These are phyloP conservation scores for Iselma pallidipennis DNA, from an alignment of 2,888 invertebrate genomes.

Conservation along the genomic window DNA sequence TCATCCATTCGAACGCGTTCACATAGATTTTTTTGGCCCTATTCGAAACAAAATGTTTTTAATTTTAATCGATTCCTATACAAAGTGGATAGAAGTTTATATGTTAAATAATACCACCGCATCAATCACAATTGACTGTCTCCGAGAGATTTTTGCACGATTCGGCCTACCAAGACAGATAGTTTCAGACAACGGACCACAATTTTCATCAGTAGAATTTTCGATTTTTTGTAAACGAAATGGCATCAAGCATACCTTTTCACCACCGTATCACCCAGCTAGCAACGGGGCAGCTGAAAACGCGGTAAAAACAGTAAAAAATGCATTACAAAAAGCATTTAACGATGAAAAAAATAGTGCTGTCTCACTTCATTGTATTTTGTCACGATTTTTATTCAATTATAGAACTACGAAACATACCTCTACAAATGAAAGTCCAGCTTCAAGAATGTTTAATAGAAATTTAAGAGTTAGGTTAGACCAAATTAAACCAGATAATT, in stretches of 20 bases:
- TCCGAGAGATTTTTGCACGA: neutral
- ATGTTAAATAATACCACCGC: neutral
- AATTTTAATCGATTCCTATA: slow-evolving; percentile 17
- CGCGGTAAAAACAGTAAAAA: neutral
- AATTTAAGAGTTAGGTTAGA: too few relatives aligned
- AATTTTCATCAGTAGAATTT: neutral
- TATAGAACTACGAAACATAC: too few relatives aligned
- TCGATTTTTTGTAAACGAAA: neutral
- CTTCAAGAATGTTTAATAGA: too few relatives aligned
- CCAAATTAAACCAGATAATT: too few relatives aligned
- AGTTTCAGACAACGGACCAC: neutral
- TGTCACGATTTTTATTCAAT: too few relatives aligned
- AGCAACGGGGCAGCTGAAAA: slow-evolving; percentile 18
- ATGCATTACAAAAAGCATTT: too few relatives aligned
- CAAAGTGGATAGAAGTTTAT: neutral
- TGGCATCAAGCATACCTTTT: neutral
- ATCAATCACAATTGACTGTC: neutral
- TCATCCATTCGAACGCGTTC: slow-evolving; percentile 48
- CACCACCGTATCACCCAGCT: slow-evolving; percentile 8
- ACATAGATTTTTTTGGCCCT: slow-evolving; percentile 52
- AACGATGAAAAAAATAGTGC: too few relatives aligned
- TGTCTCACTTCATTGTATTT: too few relatives aligned
- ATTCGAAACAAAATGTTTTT: slow-evolving; percentile 12
- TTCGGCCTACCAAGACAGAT: neutral
- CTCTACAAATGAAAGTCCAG: too few relatives aligned